Evolutionary conservation across 2,113 vertebrate genomes (phyloP), one percentile per base, ranked within the genome.

Genomic region (Dolichallabes microphthalmus): DNA sequence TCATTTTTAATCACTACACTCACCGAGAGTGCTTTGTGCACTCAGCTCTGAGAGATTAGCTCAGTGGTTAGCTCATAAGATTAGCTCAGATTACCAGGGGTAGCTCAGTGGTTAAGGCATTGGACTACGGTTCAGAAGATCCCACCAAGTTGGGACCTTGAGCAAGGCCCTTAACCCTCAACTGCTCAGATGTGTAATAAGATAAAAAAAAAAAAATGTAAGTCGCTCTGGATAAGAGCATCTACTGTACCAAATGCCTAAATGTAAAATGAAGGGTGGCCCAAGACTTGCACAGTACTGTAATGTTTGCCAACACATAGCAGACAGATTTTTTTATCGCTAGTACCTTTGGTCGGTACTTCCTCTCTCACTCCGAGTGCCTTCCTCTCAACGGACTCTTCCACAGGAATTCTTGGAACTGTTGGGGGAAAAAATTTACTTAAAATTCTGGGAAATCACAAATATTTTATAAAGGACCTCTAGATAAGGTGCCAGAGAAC

Each of bases 311-410:
- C 53, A 82, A 71, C 25, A 84, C 30, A 19, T 17, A 71, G 32
- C 30, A 74, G 30, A 32, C 77, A 35, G 53, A 50, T 75, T 83
- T 27, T 55, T n/a, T 53, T 52, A 74, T n/a, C 78, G n/a, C 60
- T 13, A 0, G 5, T 94, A 95, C 95, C 94, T 95, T 90, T 92
- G 0, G 14, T 61, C 63, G 91, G 91, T 10, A 90, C 63, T 80
- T 86, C 92, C 87, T 96, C 94, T 93, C 94, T 96, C 93, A 92
- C 93, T 86, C 92, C 94, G 73, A 97, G 91, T 25, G 93, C 93
- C 84, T 84, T 94, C 88, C 93, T 94, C 93, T 95, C 94, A 66
- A 97, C 84, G 57, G 93, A 93, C 91, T 98, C 96, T 85, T 96
- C 93, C 35, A 95, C 61, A 3, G 91, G 87, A 78, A 93, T 88